Percentiles rank a stretch among this genome's conserved stretches.
These are phyloP conservation scores for Channallabes apus DNA, from an alignment of 2,797 vertebrate species.

Conservation along the genomic window DNA sequence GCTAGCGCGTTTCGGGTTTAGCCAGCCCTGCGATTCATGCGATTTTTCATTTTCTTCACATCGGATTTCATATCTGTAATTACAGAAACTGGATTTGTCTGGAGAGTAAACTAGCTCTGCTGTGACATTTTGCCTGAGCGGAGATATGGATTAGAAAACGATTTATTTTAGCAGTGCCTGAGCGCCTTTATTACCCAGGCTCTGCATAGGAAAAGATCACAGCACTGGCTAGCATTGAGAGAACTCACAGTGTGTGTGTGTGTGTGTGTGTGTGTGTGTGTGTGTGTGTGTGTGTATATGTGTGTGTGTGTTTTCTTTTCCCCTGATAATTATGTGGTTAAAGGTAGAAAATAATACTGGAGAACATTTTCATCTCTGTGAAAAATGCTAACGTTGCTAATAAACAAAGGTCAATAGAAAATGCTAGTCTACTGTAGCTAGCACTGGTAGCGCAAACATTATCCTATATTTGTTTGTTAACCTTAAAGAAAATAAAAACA, in stretches of 20 bases:
- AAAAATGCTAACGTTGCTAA: background rate
- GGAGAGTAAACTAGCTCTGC: constrained; percentile 35
- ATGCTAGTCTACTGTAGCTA: background rate
- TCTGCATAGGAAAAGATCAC: constrained; percentile 31
- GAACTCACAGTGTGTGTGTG: background rate
- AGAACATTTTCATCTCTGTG: background rate
- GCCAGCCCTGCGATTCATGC: constrained; percentile 11
- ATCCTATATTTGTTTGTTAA: background rate
- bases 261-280: background rate
- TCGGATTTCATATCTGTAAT: constrained; percentile 51
- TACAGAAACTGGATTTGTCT: constrained; percentile 48
- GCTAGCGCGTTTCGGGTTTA: constrained; percentile 1
- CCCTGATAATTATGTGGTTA: background rate
- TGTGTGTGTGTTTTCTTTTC: background rate
- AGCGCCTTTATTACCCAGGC: constrained; percentile 19
- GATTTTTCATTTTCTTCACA: constrained; percentile 49
- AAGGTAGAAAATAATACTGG: background rate
- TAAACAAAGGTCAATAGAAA: background rate
- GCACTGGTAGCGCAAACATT: background rate
- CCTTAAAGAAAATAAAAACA: background rate
- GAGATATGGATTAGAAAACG: constrained; percentile 44
- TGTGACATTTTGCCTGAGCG: constrained; percentile 48
- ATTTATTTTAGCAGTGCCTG: constrained; percentile 40
- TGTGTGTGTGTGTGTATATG: no score
- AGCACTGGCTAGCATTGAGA: background rate